Conservation (phyloP, 2,797 vertebrate genomes). For the Thaleichthys pacificus region DNA sequence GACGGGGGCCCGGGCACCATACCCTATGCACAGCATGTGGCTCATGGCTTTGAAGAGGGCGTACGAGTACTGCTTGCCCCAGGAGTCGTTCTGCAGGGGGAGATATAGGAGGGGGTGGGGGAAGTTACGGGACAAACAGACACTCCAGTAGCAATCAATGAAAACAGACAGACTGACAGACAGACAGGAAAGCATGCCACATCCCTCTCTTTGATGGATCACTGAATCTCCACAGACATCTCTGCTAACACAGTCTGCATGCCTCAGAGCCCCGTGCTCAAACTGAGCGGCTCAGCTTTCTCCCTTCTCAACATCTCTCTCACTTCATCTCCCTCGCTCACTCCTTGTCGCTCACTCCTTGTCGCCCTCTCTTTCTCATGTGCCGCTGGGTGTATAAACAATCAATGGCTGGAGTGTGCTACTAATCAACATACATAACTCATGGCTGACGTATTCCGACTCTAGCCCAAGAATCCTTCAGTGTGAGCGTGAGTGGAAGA, state of each 20-base stretch:
- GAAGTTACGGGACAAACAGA: conserved; percentile 18
- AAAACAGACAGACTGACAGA: conserved; percentile 27
- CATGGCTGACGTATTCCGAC: conserved; percentile 37
- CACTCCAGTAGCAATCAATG: conserved; percentile 31
- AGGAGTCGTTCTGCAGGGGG: conserved; percentile 87
- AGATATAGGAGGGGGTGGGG: conserved; percentile 8
- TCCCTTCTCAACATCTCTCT: conserved; percentile 17
- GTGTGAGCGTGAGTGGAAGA: neutral
- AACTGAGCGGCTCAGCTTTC: conserved; percentile 44
- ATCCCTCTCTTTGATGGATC: conserved; percentile 59
- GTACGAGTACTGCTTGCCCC: conserved; percentile 98
- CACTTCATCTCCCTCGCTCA: neutral
- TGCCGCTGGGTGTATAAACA: conserved; percentile 40
- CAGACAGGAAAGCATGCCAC: neutral
- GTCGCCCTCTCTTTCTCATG: conserved; percentile 13
- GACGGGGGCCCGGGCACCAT: conserved; percentile 92
- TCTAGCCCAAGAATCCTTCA: conserved; percentile 27
- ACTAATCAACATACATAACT: conserved; percentile 44
- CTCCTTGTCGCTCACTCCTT: conserved; percentile 6
- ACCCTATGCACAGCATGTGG: conserved; percentile 97
- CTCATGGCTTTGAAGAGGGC: conserved; percentile 99
- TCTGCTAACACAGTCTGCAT: conserved; percentile 50
- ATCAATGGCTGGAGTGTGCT: conserved; percentile 38
- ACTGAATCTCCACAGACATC: conserved; percentile 53
- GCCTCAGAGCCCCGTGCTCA: conserved; percentile 51